Conservation (phyloP, 2,113 vertebrate genomes). For the Bubo bubo region DNA sequence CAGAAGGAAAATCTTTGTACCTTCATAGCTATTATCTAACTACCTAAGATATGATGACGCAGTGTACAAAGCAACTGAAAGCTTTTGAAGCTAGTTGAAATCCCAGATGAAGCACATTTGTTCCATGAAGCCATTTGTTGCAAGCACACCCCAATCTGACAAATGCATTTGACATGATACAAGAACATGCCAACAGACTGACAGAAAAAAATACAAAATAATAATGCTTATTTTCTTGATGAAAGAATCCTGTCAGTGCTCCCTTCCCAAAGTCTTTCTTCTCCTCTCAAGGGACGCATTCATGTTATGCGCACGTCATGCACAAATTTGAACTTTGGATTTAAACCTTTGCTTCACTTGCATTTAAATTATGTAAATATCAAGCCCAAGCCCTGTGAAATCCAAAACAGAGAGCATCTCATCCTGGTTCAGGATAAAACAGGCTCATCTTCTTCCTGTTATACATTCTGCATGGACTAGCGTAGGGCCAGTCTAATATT, state of each 20-base stretch:
- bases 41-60: background rate
- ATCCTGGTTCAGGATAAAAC: background rate
- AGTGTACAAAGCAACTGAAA: conserved; percentile 9
- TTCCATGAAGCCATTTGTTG: conserved; percentile 21
- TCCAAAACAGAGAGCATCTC: conserved; percentile 13
- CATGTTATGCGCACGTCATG: background rate
- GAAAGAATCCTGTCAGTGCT: conserved; percentile 12
- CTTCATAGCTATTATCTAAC: conserved; percentile 16
- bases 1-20: background rate
- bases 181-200: conserved; percentile 4
- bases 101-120: conserved; percentile 21
- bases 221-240: conserved; percentile 35
- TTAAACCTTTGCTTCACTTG: conserved; percentile 39
- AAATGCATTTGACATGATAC: conserved; percentile 14
- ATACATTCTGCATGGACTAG: background rate
- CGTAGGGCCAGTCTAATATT: background rate
- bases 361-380: conserved; percentile 56
- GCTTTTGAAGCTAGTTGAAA: conserved; percentile 14
- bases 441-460: background rate
- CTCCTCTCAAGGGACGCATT: background rate
- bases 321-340: conserved; percentile 53
- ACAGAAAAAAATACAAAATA: background rate
- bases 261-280: background rate
- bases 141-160: conserved; percentile 29
- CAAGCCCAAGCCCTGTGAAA: conserved; percentile 39